A percentile compares a stretch with the other conserved stretches of the same genome.
Conservation (phyloP, 2,888 invertebrate species). For the Dicycla oo region DNA sequence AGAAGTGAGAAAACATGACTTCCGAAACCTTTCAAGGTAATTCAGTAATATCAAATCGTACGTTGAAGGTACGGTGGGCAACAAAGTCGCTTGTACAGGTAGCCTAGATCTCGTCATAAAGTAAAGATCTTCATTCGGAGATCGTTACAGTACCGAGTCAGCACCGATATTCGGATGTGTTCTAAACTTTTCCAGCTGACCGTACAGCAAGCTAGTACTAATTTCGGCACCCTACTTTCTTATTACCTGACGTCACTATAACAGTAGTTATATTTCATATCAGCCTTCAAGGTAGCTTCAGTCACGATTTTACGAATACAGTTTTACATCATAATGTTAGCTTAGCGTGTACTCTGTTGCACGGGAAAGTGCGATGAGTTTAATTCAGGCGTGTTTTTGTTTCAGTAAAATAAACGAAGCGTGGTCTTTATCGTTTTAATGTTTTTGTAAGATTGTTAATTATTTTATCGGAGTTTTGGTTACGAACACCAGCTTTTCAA, state of each 20-base stretch:
- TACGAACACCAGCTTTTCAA: not conserved
- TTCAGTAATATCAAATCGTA: slow-evolving; percentile 28
- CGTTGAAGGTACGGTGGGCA: slow-evolving; percentile 27
- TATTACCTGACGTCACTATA: slow-evolving; percentile 6
- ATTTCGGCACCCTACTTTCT: slow-evolving; percentile 42
- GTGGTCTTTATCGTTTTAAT: not conserved
- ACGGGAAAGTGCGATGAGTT: slow-evolving; percentile 22
- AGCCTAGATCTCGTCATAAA: too few relatives aligned
- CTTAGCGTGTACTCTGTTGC: slow-evolving; percentile 1
- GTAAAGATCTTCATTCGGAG: too few relatives aligned
- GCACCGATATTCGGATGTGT: not conserved
- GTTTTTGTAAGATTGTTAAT: not conserved
- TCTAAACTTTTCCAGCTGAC: not conserved
- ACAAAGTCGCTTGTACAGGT: not conserved
- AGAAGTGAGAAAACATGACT: slow-evolving; percentile 12
- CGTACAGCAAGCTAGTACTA: slow-evolving; percentile 1
- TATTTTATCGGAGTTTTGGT: not conserved
- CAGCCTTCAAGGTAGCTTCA: slow-evolving; percentile 32
- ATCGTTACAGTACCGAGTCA: not conserved
- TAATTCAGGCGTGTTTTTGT: not conserved
- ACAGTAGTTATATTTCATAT: slow-evolving; percentile 35
- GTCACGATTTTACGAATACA: slow-evolving; percentile 46
- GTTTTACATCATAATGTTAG: slow-evolving; percentile 38
- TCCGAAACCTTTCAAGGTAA: slow-evolving; percentile 33
- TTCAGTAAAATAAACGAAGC: not conserved